Evolutionary conservation across 2,113 vertebrate species (phyloP), one percentile per base, ranked within the genome.

Genomic region (Psophia crepitans): DNA sequence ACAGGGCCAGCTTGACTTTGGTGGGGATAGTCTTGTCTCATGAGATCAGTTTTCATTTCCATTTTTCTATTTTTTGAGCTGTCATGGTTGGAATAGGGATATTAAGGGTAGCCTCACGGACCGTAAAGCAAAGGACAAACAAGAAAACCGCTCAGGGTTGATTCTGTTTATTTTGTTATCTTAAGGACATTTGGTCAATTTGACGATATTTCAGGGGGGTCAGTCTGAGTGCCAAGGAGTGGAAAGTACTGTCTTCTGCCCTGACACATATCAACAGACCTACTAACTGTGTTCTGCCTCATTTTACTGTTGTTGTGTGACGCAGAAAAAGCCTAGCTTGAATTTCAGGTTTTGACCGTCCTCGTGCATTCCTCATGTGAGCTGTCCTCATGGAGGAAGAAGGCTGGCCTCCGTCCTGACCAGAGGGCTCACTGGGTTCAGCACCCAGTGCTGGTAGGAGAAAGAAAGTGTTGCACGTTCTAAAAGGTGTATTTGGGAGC

Each of bases 41-140:
- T 81, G 44, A 83, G 56, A 77, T 97, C 80, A 87, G 89, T 82
- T 96, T 95, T 93, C 89, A 80, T 94, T 96, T 93, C 44, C 87
- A 37, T 89, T 95, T 94, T 93, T 86, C 92, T 95, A 69, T 87
- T 92, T 96, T 91, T 83, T 70, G 89, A 95, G 54, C 74, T 84
- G 57, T 91, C 27, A 39, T 73, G 37, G 70, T 65, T 85, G 61
- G 49, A 93, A 48, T 54, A 84, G 66, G 37, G 49, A 91, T 84
- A 90, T 95, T 89, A 87, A 89, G 84, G 33, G 58, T 66, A 94
- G 77, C 27, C 26, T 82, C 75, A 78, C 73, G 89, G 80, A 89
- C 89, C 84, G 80, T 65, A 95, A 96, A 97, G 66, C 89, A 83
- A 84, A 95, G 61, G 78, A 93, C 53, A 81, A 95, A 61, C 48